Conservation (phyloP, 2,113 vertebrate species). For the Aphelocoma coerulescens region DNA sequence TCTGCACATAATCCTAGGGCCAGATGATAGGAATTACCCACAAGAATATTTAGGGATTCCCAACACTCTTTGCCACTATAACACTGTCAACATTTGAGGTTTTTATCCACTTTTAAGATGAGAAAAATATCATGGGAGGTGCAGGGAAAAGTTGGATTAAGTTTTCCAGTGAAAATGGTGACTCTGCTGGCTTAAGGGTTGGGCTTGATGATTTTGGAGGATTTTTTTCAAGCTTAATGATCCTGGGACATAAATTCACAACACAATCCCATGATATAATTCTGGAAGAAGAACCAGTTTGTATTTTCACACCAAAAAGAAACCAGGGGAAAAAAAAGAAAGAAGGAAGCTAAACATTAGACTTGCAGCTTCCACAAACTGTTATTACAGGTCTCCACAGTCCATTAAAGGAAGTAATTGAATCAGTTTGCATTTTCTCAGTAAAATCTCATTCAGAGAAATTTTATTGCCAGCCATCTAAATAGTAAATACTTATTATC, state of each 20-base stretch:
- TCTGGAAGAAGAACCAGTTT: not conserved
- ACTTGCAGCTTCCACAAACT: slow-evolving; percentile 64
- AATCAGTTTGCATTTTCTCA: slow-evolving; percentile 82
- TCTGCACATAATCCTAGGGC: not conserved
- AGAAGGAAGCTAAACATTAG: not conserved
- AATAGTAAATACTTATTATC: slow-evolving; percentile 86
- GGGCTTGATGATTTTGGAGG: no score
- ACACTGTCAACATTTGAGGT: not conserved
- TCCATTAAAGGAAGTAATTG: slow-evolving; percentile 89
- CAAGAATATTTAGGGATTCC: not conserved
- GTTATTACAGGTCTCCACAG: slow-evolving; percentile 78
- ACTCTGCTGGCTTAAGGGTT: not conserved
- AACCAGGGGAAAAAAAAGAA: no score
- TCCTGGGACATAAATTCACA: not conserved
- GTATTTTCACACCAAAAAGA: not conserved
- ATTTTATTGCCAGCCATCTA: slow-evolving; percentile 82
- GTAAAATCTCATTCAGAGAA: slow-evolving; percentile 83
- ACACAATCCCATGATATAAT: not conserved
- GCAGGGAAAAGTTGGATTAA: not conserved
- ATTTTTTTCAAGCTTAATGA: not conserved
- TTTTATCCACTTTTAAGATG: not conserved
- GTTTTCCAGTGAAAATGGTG: not conserved
- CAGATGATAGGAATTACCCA: not conserved
- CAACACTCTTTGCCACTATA: not conserved
- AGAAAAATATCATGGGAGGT: not conserved